Percentiles rank a stretch among this genome's conserved stretches.
Conservation (phyloP, 2,888 invertebrate genomes). For the Xestia rhomboidea region DNA sequence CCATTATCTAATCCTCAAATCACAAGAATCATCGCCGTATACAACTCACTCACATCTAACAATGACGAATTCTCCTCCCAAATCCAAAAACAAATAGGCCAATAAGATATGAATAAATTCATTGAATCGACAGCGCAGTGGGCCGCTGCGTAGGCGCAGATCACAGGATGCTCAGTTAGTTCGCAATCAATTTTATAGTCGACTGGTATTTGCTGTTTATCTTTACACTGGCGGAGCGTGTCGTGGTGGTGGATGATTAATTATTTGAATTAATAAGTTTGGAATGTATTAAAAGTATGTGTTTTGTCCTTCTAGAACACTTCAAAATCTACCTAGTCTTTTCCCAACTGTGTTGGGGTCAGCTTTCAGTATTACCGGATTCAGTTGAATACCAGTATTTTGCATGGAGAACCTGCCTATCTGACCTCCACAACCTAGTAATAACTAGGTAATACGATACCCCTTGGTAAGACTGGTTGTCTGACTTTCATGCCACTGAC, state of each 20-base stretch:
- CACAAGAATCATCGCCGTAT: not conserved
- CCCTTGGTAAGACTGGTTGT: not conserved
- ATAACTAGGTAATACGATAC: not conserved
- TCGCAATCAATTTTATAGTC: constrained; percentile 85
- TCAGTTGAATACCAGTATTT: not conserved
- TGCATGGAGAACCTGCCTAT: not conserved
- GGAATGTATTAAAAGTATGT: not conserved
- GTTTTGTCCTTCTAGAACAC: not conserved
- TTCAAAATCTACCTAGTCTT: not conserved
- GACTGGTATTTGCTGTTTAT: constrained; percentile 81
- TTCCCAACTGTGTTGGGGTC: not conserved
- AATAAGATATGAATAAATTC: constrained; percentile 67
- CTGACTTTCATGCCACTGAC: not conserved
- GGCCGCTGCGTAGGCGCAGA: constrained; percentile 74
- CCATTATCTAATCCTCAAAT: not conserved
- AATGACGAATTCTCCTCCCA: constrained; percentile 40
- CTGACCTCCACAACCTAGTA: not conserved
- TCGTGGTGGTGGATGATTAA: constrained; percentile 41
- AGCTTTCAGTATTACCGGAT: not conserved
- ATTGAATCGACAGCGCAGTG: constrained; percentile 71
- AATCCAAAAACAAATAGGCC: constrained; percentile 62
- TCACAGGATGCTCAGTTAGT: constrained; percentile 81
- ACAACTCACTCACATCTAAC: constrained; percentile 14
- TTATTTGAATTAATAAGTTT: constrained; percentile 32
- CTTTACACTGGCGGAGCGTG: constrained; percentile 70